These are phyloP conservation scores for Heteromurus nitidus DNA, from an alignment of 2,888 invertebrate genomes.

Conservation along the genomic window DNA sequence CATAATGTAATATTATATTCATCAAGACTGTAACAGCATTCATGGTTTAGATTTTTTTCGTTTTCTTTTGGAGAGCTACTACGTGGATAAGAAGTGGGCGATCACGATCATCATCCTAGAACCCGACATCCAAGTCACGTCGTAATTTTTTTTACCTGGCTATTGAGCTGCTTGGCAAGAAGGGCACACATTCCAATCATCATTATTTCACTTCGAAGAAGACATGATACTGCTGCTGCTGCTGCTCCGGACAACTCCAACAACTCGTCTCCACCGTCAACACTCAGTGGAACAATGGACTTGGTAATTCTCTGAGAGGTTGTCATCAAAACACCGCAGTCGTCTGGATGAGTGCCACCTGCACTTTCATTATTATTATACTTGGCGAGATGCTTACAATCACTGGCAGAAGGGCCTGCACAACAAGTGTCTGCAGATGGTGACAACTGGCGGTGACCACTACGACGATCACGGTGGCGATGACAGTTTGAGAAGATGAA, in stretches of 20 bases:
- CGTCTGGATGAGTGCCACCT: not conserved
- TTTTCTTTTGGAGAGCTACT: slow-evolving; percentile 38
- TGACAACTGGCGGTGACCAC: not conserved
- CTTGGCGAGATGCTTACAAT: not conserved
- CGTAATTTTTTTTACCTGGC: too few species aligned
- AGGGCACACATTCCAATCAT: slow-evolving; percentile 17
- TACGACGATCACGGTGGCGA: not conserved
- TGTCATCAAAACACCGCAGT: slow-evolving; percentile 1
- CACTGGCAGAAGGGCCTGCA: not conserved
- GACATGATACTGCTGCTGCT: too few species aligned
- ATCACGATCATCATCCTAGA: slow-evolving; percentile 18
- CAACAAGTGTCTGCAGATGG: not conserved
- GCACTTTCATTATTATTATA: not conserved
- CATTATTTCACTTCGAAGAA: too few species aligned
- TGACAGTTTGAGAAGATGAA: not conserved
- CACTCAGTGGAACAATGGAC: too few species aligned
- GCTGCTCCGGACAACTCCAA: too few species aligned
- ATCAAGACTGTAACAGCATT: too few species aligned
- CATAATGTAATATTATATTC: slow-evolving; percentile 60
- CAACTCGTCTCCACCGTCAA: too few species aligned
- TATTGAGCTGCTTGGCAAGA: slow-evolving; percentile 47
- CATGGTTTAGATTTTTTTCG: slow-evolving; percentile 22
- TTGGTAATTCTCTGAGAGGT: not conserved
- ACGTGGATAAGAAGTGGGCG: slow-evolving; percentile 39
- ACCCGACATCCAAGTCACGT: too few species aligned